Conservation (phyloP, 2,797 vertebrate species). For the Argya squamiceps region DNA sequence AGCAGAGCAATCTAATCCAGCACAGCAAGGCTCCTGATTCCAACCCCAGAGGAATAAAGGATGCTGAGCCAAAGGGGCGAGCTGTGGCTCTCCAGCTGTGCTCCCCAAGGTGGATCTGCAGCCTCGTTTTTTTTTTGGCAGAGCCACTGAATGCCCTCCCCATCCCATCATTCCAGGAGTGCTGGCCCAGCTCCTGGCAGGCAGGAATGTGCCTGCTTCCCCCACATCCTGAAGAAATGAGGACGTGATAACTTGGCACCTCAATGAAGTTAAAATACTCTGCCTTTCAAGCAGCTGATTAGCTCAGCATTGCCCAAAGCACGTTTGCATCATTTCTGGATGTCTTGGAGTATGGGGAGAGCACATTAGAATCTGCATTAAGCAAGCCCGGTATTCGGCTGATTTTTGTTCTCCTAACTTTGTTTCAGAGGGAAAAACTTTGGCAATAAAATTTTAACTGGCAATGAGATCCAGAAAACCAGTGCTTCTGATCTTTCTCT, state of each 20-base stretch:
- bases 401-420: background rate
- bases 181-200: background rate
- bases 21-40: background rate
- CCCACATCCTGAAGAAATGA: background rate
- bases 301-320: conserved; percentile 8
- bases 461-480: background rate
- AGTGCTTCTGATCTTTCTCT: background rate
- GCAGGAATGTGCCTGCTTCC: background rate
- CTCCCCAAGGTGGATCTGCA: background rate
- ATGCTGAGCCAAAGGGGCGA: background rate
- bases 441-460: background rate
- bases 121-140: background rate
- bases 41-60: background rate
- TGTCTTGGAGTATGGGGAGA: background rate
- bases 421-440: background rate
- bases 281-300: background rate
- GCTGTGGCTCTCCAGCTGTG: background rate
- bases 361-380: background rate
- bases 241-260: background rate
- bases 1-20: background rate
- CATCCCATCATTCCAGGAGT: fast-evolving
- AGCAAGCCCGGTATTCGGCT: background rate
- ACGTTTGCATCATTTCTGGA: background rate
- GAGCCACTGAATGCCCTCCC: background rate
- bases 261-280: background rate